phyloP scores from a whole-genome alignment of 2,888 invertebrate genomes.

The Nomada fucata region DNA sequence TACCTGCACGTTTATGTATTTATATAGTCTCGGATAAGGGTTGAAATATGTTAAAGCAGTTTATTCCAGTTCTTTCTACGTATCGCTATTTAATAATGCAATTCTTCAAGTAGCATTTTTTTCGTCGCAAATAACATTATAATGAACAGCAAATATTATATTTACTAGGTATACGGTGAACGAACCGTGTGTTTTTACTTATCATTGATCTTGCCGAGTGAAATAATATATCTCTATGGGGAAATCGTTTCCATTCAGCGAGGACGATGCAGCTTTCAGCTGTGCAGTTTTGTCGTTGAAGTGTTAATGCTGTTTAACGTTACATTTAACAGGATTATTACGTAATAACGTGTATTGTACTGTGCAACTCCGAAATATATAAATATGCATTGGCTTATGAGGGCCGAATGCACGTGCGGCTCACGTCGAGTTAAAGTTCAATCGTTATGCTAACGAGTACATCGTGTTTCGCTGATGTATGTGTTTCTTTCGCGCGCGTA shows the following conservation, averaged over 20 bases:
- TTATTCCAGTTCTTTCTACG: no score
- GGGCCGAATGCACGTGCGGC: constrained; percentile 64
- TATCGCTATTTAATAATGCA: no score
- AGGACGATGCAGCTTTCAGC: constrained; percentile 54
- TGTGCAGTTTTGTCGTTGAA: constrained; percentile 42
- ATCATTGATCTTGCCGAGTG: not conserved
- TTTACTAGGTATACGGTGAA: constrained; percentile 13
- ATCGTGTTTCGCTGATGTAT: constrained; percentile 59
- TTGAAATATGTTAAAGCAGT: no score
- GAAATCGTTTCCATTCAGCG: constrained; percentile 46
- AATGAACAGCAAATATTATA: not conserved
- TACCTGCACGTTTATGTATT: no score
- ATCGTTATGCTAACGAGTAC: constrained; percentile 72
- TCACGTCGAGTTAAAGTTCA: constrained; percentile 58
- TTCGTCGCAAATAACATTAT: not conserved
- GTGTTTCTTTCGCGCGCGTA: constrained; percentile 23
- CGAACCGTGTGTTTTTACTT: constrained; percentile 7
- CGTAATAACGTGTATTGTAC: constrained; percentile 71
- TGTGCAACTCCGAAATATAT: constrained; percentile 69
- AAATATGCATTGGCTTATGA: constrained; percentile 71
- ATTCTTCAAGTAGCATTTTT: not conserved
- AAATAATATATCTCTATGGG: constrained; percentile 13
- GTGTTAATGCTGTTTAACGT: constrained; percentile 74
- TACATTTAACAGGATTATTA: constrained; percentile 77
- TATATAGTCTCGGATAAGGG: no score